These are phyloP conservation scores for Macrosiphum euphorbiae DNA, from an alignment of 2,888 invertebrate genomes.

Conservation along the genomic window DNA sequence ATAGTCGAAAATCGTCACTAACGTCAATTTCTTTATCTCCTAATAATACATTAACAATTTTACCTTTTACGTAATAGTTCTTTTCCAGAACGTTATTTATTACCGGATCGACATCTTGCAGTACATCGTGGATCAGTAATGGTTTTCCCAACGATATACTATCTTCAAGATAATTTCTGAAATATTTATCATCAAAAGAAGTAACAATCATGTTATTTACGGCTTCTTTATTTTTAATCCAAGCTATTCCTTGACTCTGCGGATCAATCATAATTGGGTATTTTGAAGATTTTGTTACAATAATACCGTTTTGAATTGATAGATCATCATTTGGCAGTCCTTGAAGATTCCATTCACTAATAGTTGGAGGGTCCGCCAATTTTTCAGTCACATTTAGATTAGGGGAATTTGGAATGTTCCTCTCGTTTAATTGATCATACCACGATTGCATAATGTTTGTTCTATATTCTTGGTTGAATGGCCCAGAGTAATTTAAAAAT, in stretches of 20 bases:
- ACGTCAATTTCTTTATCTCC: conserved; percentile 98
- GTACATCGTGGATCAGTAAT: conserved; percentile 93
- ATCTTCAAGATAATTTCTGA: conserved; percentile 91
- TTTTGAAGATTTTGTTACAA: conserved; percentile 94
- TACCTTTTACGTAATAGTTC: conserved; percentile 97
- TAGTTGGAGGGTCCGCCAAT: conserved; percentile 91
- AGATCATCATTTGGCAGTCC: conserved; percentile 96
- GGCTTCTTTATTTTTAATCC: conserved; percentile 95
- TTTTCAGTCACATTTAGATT: conserved; percentile 90
- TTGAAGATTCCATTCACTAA: conserved; percentile 92
- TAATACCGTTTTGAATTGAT: conserved; percentile 95
- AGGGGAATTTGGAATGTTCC: conserved; percentile 86
- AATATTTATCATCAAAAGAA: conserved; percentile 95
- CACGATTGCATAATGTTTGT: conserved; percentile 85
- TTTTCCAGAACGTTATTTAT: conserved; percentile 96
- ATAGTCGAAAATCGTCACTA: conserved; percentile 95
- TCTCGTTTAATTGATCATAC: conserved; percentile 85
- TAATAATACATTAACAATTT: conserved; percentile 82
- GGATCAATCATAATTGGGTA: conserved; percentile 96
- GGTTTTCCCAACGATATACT: conserved; percentile 89
- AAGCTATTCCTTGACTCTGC: conserved; percentile 96
- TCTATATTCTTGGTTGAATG: conserved; percentile 96
- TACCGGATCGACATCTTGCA: conserved; percentile 94
- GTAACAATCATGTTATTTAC: conserved; percentile 93
- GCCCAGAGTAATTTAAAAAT: conserved; percentile 95